Base-by-base conservation (phyloP, 2,113 vertebrate species). In the Anoura caudifer region DNA sequence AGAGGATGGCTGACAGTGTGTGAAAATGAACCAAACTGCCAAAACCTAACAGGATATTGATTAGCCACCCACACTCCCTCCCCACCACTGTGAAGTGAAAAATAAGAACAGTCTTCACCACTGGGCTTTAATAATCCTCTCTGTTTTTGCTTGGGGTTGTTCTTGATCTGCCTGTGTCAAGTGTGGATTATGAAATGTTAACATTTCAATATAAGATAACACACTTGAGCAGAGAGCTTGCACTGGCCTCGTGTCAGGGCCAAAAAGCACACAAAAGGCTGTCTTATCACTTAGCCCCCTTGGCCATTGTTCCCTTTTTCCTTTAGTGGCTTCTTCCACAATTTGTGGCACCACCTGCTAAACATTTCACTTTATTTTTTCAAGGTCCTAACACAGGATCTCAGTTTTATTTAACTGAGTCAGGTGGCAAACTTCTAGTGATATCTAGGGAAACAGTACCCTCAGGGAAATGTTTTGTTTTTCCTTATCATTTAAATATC, bases 131-230 rank as follows among this genome's bases (percentile, higher is more conserved):
- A 84, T n/a, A 89, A 59, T 72, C 63, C 26, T 83, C 38, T 89
- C 67, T 67, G 9, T 52, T 5, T 94, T 77, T 88, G n/a, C 76
- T 16, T 87, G 67, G 94, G 77, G 72, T 91, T 24, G 0, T 95
- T 96, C 86, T 86, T 89, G 41, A 89, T 73, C 73, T 33, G 61
- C 59, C 52, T 61, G 22, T 0, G 0, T 94, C 85, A 91, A 52
- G 69, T 61, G 16, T 45, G 70, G 67, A 90, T 97, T 93, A 94
- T 72, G 90, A 96, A 93, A 96, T 50, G 50, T 73, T 72, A 89
- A 59, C 52, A 17, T 41, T 84, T 63, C 92, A 77, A 79, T 56
- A 16, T 20, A 75, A 93, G 77, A 90, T 67, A 93, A 79, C 17
- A 54, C 16, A 36, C 33, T 95, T 47, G 76, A 90, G 90, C 75